phyloP scores from a whole-genome alignment of 2,797 vertebrate genomes.

The Urocyon cinereoargenteus region DNA sequence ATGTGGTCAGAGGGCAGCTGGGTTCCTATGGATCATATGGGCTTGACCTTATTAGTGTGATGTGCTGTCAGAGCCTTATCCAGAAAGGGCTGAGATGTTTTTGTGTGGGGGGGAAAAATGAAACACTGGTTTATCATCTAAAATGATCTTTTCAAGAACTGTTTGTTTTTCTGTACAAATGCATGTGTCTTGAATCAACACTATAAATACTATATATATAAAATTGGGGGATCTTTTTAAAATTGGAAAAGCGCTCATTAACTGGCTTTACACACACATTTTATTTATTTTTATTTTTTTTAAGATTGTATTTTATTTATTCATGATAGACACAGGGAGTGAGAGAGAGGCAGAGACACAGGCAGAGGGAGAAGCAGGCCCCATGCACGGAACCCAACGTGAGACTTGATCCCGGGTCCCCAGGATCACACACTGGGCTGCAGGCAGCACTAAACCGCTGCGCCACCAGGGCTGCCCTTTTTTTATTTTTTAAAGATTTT shows the following conservation, averaged over 20 bases:
- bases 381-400: too few relatives aligned
- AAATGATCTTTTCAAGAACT: conserved; percentile 18
- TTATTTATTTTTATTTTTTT: too few relatives aligned
- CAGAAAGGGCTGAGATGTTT: neutral
- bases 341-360: too few relatives aligned
- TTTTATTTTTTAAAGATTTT: too few relatives aligned
- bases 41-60: neutral
- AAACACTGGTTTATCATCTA: neutral
- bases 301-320: too few relatives aligned
- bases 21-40: neutral
- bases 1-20: neutral
- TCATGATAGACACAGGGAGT: too few relatives aligned
- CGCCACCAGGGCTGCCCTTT: too few relatives aligned
- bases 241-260: conserved; percentile 17
- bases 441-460: too few relatives aligned
- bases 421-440: too few relatives aligned
- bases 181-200: conserved; percentile 49
- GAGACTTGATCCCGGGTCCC: too few relatives aligned
- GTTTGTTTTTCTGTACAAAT: conserved; percentile 9
- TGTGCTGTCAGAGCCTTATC: neutral
- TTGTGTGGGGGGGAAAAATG: neutral
- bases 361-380: too few relatives aligned
- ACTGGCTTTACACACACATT: neutral
- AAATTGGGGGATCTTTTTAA: neutral
- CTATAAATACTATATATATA: neutral